Evolutionary conservation across 1,140 invertebrate species (phyloP), one percentile per base, ranked within the genome.

Genomic region (Papilio xuthus): DNA sequence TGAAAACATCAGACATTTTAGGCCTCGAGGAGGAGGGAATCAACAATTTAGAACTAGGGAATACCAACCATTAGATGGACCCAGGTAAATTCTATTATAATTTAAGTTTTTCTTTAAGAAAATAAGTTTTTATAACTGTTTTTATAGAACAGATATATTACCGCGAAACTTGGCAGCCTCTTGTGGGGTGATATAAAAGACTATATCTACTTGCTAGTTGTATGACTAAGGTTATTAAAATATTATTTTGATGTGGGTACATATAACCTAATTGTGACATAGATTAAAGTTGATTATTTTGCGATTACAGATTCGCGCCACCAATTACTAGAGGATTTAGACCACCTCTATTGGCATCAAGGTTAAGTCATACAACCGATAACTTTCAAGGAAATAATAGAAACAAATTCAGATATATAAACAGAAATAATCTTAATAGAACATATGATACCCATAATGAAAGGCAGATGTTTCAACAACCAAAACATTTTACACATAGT

Each of bases 1-100:
- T 88, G 92, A 92, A 85, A 89, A 89, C 85, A 87, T 86, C 18
- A 90, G 91, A 79, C 89, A 91, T 83, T 92, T 88, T 79, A 91
- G 90, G 78, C 86, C 90, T 44, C 86, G 90, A 88, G 82, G 82
- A 81, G 87, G 87, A 77, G 89, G 87, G 47, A 83, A 86, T 79
- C 85, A 81, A 9, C 85, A 88, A 80, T 92, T 84, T 81, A 88
- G 90, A 77, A 84, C 87, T n/a, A 87, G 88, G 78, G 79, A 26
- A 56, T 91, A 87, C 81, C 78, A 79, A 42, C 44, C 85, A 67
- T 74, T 85, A 15, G 90, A 91, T 44, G 63, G 53, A 82, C 83
- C 87, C 8, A 88, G 90, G 91, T 91, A 86, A 80, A 32, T 32
- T 78, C 12, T n/a, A n/a, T 26, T 73, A 28, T 67, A 32, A 63